phyloP scores from a whole-genome alignment of 2,113 vertebrate species.

The Antigone vipio region DNA sequence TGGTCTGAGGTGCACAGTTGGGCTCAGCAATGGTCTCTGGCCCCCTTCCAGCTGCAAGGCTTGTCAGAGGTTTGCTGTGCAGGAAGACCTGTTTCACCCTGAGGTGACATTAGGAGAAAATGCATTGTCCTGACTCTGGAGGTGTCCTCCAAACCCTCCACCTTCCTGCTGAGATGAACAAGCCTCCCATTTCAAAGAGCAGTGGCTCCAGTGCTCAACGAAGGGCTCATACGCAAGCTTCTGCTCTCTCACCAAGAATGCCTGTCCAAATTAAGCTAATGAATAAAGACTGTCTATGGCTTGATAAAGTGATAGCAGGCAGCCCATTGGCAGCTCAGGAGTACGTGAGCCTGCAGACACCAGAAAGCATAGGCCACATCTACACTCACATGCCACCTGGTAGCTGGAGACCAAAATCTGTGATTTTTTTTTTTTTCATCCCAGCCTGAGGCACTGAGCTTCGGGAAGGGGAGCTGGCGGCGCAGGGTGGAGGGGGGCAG shows the following conservation, averaged over 20 bases:
- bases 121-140: background rate
- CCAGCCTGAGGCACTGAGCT: background rate
- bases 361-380: background rate
- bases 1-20: background rate
- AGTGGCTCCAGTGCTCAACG: accelerated
- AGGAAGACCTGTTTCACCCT: background rate
- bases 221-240: background rate
- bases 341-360: background rate
- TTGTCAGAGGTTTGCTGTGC: background rate
- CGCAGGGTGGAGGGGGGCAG: background rate
- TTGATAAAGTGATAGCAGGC: background rate
- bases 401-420: background rate
- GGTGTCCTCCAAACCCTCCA: background rate
- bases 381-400: background rate
- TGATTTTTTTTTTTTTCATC: background rate
- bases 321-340: background rate
- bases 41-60: background rate
- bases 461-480: accelerated
- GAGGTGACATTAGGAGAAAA: background rate
- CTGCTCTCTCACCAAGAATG: background rate
- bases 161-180: background rate
- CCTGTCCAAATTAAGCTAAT: background rate
- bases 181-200: background rate
- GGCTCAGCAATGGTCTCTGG: background rate
- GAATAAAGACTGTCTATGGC: background rate